A percentile compares a stretch with the other conserved stretches of the same genome.
phyloP scores from a whole-genome alignment of 2,888 invertebrate genomes.

The Masnerella sp. region DNA sequence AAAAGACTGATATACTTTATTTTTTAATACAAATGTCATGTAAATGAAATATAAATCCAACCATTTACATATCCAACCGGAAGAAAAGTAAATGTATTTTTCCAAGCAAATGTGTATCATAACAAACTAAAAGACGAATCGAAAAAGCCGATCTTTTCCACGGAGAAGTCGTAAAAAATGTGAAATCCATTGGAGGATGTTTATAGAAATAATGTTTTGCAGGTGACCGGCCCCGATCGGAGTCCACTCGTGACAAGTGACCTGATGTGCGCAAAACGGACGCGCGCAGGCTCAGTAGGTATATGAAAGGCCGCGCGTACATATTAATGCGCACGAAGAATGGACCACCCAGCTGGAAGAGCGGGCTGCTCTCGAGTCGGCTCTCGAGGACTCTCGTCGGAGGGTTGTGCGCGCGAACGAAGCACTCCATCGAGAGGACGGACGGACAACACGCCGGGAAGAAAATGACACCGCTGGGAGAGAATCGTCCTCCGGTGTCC shows the following conservation, averaged over 20 bases:
- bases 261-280: slow-evolving; percentile 10
- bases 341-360: slow-evolving; percentile 76
- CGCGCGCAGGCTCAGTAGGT: slow-evolving; percentile 23
- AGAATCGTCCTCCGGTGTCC: slow-evolving; percentile 40
- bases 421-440: slow-evolving; percentile 73
- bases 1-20: too few relatives aligned
- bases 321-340: slow-evolving; percentile 75
- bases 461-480: slow-evolving; percentile 65
- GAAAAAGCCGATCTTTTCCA: not conserved
- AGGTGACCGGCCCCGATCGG: slow-evolving; percentile 4
- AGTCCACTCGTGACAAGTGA: slow-evolving; percentile 25
- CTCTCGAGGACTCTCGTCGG: slow-evolving; percentile 73
- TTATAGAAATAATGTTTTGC: slow-evolving; percentile 37
- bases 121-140: too few relatives aligned
- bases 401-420: slow-evolving; percentile 73
- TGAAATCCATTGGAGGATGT: slow-evolving; percentile 5
- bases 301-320: slow-evolving; percentile 26
- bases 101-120: too few relatives aligned
- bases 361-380: slow-evolving; percentile 69
- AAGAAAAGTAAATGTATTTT: too few relatives aligned
- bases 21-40: too few relatives aligned
- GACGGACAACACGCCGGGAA: slow-evolving; percentile 67
- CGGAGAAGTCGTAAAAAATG: too few relatives aligned
- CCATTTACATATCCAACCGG: too few relatives aligned
- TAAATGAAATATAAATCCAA: too few relatives aligned